These are phyloP conservation scores for Chymomyza costata DNA, from an alignment of 1,140 invertebrate species.

Conservation along the genomic window DNA sequence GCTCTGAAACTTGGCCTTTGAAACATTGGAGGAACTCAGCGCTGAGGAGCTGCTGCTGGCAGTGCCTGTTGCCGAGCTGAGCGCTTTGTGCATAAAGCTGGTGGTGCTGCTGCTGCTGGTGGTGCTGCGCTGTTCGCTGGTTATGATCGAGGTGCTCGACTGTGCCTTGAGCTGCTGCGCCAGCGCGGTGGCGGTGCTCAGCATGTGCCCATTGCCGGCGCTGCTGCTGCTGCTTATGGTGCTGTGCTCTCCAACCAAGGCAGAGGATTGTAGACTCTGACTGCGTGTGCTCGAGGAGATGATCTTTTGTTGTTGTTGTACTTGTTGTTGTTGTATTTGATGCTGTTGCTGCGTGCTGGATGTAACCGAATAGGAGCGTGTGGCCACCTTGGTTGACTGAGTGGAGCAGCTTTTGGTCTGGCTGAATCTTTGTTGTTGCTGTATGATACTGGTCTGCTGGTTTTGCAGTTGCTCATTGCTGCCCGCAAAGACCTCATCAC, in stretches of 20 bases:
- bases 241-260: constrained; percentile 50
- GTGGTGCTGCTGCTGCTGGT: constrained; percentile 47
- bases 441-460: constrained; percentile 11
- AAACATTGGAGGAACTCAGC: constrained; percentile 8
- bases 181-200: constrained; percentile 31
- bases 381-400: constrained; percentile 53
- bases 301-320: constrained; percentile 48
- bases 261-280: constrained; percentile 70
- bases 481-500: constrained; percentile 28
- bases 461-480: constrained; percentile 18
- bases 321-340: constrained; percentile 10
- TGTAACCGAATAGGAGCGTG: constrained; percentile 59
- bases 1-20: constrained; percentile 68
- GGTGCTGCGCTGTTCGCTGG: constrained; percentile 59
- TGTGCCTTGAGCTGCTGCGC: constrained; percentile 67
- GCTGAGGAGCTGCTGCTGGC: background rate
- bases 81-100: constrained; percentile 42
- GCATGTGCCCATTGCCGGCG: constrained; percentile 18
- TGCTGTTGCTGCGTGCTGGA: constrained; percentile 35
- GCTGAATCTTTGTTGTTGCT: constrained; percentile 14
- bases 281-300: constrained; percentile 65
- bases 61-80: constrained; percentile 29
- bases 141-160: constrained; percentile 69
- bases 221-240: background rate
- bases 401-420: constrained; percentile 27